Base-by-base conservation (phyloP, 2,113 vertebrate genomes). In the Origma solitaria region DNA sequence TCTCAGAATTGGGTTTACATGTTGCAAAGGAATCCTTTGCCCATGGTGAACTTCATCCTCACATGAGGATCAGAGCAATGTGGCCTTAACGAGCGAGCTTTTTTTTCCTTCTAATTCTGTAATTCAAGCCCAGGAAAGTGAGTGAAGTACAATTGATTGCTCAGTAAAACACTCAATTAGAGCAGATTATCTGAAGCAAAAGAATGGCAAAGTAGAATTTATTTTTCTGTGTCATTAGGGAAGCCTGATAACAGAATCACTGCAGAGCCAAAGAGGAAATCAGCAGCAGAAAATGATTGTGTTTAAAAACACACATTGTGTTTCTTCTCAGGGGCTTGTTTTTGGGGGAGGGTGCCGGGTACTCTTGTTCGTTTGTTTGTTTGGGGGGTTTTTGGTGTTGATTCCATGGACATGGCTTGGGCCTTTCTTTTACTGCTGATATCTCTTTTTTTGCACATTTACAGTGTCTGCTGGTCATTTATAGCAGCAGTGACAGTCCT, bases 131-230 rank as follows among this genome's bases (percentile, higher is more conserved):
- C 58, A 57, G 65, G 65, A 51, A 56, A 92, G 65, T 35, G 37
- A 58, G 61, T 64, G 68, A 82, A 90, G 38, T 75, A 45, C 50
- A 73, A 73, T 35, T 6, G 15, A 58, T 90, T 88, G 65, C 69
- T 78, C 24, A 42, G 40, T 86, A 53, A 78, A 94, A 90, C 54
- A 73, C 40, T 35, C 61, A 82, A 53, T 72, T 72, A 86, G 35
- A 58, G 76, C n/a, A 77, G 62, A 56, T 80, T 69, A 77, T 82
- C 58, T 69, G 90, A 66, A 93, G 86, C 65, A 24, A 85, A 82
- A 80, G 71, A 83, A 78, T 47, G 31, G 38, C 47, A 86, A 93
- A 68, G 21, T 33, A 25, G 31, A 70, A 73, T 50, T 86, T 86
- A 15, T 88, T 86, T 77, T 72, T 56, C 35, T 49, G 22, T 73